Percentiles rank a stretch among this genome's conserved stretches.
Evolutionary conservation across 2,888 invertebrate genomes (phyloP).

Genomic region (Cheilosia scutellata): DNA sequence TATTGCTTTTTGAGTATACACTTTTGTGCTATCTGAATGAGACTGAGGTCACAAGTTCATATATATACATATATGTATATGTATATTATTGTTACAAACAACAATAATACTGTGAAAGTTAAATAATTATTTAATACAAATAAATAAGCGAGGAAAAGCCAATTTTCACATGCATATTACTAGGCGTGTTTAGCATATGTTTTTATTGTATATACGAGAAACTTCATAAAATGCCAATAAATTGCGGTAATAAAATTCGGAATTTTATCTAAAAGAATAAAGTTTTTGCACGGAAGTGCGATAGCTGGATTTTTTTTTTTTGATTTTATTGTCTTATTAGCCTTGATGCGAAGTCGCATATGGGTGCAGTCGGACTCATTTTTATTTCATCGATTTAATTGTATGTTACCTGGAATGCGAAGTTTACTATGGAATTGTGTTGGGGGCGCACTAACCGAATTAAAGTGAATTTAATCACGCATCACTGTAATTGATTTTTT

Average conservation of each 20-base stretch:
- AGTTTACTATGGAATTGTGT: neutral
- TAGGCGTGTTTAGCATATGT: neutral
- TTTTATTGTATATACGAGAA: neutral
- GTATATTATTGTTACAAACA: neutral
- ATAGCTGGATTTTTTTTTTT: neutral
- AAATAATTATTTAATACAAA: too few relatives aligned
- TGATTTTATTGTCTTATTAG: conserved; percentile 18
- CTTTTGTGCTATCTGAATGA: conserved; percentile 30
- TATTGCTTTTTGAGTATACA: conserved; percentile 2
- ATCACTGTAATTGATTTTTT: neutral
- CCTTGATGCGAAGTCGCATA: conserved; percentile 10
- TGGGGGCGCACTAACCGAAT: neutral
- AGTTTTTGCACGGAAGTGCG: conserved; percentile 19
- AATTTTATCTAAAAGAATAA: conserved; percentile 15
- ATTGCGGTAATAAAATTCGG: conserved; percentile 22
- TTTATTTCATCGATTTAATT: neutral
- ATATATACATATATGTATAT: too few relatives aligned
- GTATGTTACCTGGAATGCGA: neutral
- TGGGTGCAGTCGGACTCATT: neutral
- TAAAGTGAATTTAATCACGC: neutral
- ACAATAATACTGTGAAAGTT: too few relatives aligned
- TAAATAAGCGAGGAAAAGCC: too few relatives aligned
- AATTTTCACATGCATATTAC: too few relatives aligned
- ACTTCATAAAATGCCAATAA: conserved; percentile 28
- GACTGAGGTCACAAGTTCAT: conserved; percentile 36